Base-by-base conservation (phyloP, 2,113 vertebrate genomes). In the Entelurus aequoreus region DNA sequence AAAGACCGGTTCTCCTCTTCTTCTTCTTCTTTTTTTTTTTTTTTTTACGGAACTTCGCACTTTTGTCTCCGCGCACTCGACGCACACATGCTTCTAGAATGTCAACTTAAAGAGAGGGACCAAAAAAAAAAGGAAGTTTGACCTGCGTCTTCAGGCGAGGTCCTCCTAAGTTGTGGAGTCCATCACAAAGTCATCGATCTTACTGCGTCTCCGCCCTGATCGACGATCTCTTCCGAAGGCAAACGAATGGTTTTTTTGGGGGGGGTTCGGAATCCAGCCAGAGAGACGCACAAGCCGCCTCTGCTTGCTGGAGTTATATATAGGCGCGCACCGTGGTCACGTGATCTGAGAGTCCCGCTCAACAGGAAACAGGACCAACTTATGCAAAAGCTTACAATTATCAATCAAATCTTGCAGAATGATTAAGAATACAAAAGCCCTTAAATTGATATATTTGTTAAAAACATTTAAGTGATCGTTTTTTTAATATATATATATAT, bases 291-390 rank as follows among this genome's bases (percentile, higher is more conserved):
- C 85, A 89, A 74, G 80, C 75, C 79, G 78, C 70, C 75, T 81
- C 72, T 68, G 79, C 77, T 63, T 78, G 76, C 84, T 80, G 86
- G 84, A 86, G 79, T 82, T 84, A 90, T 92, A 90, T 92, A 92
- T 92, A 86, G 89, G 75, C 72, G 64, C 74, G 56, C 53, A 62
- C 70, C 28, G 28, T 56, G 72, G 49, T 91, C 91, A 92, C 90
- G 89, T 92, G 91, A 71, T 77, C 53, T 48, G 60, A 65, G 84
- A 88, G 28, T 28, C 86, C 90, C 87, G 86, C 81, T 66, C 69
- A 86, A 82, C 86, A 85, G 86, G 87, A 88, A 28, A 88, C 82
- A 83, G 56, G 35, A 59, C 9, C 6, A 57, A 63, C 57, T 76
- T 51, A 58, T 66, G 51, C 51, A 71, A 68, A 69, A 77, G 28